Percentiles rank a stretch among this genome's conserved stretches.
Conservation (phyloP, 2,797 vertebrate species). For the Saxicola maurus region DNA sequence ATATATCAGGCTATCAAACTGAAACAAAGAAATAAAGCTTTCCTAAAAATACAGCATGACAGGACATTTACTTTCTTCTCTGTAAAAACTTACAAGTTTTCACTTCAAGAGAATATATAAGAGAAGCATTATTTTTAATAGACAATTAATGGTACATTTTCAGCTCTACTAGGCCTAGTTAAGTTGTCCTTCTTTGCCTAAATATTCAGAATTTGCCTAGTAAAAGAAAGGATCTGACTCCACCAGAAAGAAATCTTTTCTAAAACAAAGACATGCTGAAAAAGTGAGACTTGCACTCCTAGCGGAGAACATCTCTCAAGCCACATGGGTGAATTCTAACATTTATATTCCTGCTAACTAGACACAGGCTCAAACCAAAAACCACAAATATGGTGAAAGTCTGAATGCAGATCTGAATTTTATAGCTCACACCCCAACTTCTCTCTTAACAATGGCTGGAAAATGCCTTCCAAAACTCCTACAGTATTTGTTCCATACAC, state of each 20-base stretch:
- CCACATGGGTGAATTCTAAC: neutral
- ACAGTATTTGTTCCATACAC: slow-evolving; percentile 25
- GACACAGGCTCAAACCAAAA: slow-evolving; percentile 36
- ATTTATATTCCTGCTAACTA: slow-evolving; percentile 25
- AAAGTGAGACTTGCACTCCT: neutral
- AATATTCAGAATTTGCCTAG: neutral
- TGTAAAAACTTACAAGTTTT: neutral
- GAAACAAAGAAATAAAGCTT: neutral
- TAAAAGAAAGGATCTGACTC: neutral
- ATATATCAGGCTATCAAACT: neutral
- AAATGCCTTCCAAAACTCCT: slow-evolving; percentile 10
- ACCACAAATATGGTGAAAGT: slow-evolving; percentile 32
- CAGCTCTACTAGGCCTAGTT: neutral
- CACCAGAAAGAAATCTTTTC: neutral
- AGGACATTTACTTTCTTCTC: neutral
- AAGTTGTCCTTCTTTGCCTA: neutral
- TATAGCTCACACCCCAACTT: neutral
- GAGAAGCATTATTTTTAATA: neutral
- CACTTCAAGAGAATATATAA: neutral
- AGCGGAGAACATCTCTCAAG: neutral
- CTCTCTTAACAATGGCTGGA: slow-evolving; percentile 26
- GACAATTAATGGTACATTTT: neutral
- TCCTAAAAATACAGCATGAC: neutral
- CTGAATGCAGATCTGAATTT: slow-evolving; percentile 4
- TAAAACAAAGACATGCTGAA: neutral